phyloP scores from a whole-genome alignment of 1,140 invertebrate genomes.

The Cydia splendana region DNA sequence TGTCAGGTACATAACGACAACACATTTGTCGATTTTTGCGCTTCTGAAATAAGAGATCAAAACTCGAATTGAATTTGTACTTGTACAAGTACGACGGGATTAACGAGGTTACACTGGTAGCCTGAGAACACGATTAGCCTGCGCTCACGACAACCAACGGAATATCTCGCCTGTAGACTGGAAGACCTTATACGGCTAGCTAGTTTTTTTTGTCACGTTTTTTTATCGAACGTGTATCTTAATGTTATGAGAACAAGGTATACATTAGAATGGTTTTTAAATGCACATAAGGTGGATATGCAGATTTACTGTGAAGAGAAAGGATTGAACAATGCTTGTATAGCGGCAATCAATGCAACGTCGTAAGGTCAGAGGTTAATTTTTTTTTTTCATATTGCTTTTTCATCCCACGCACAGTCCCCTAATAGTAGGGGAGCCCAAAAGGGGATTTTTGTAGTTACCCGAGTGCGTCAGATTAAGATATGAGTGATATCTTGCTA shows the following conservation, averaged over 20 bases:
- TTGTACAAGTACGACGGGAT: too few relatives aligned
- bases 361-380: neutral
- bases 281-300: neutral
- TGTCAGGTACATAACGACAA: too few relatives aligned
- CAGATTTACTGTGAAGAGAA: neutral
- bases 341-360: neutral
- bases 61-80: too few relatives aligned
- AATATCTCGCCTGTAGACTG: slow-evolving; percentile 42
- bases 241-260: neutral
- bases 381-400: neutral
- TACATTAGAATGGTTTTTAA: neutral
- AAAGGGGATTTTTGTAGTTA: too few relatives aligned
- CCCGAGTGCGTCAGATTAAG: too few relatives aligned
- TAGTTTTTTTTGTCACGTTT: slow-evolving; percentile 25
- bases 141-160: neutral
- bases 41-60: too few relatives aligned
- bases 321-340: slow-evolving; percentile 18
- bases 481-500: too few relatives aligned
- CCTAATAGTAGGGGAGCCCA: too few relatives aligned
- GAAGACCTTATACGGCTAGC: slow-evolving; percentile 39
- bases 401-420: neutral
- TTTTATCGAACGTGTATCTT: neutral
- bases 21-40: too few relatives aligned
- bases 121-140: neutral
- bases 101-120: neutral